Evolutionary conservation across 2,888 invertebrate genomes (phyloP).

Genomic region (Limnephilus auricula): DNA sequence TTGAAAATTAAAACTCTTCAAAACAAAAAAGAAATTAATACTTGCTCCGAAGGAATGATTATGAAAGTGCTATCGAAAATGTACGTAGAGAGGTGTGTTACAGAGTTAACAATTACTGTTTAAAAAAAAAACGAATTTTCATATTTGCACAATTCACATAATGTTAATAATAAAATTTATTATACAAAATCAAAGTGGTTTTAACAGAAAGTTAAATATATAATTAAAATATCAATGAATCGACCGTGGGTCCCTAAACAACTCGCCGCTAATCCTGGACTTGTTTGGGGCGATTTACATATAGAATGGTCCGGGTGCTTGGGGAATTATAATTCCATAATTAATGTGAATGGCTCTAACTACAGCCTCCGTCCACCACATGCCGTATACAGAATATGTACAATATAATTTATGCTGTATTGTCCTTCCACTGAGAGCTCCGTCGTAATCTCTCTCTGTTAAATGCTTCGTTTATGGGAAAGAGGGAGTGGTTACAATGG

Average conservation of each 20-base stretch:
- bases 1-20: too few relatives aligned
- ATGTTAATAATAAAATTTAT: not conserved
- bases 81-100: too few relatives aligned
- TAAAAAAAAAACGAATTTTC: too few relatives aligned
- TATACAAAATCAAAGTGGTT: not conserved
- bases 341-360: conserved; percentile 16
- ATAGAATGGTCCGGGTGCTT: conserved; percentile 32
- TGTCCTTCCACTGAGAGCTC: not conserved
- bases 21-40: too few relatives aligned
- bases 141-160: too few relatives aligned
- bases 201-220: not conserved
- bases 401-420: not conserved
- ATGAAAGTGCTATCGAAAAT: too few relatives aligned
- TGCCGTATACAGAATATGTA: not conserved
- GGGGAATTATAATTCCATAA: conserved; percentile 3
- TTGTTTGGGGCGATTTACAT: conserved; percentile 40
- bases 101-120: too few relatives aligned
- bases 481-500: not conserved
- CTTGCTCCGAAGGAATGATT: too few relatives aligned
- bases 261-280: conserved; percentile 31
- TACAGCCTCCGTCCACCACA: not conserved
- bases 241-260: not conserved
- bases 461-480: not conserved
- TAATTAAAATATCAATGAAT: not conserved
- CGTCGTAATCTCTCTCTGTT: not conserved